A percentile compares a stretch with the other conserved stretches of the same genome.
Conservation (phyloP, 2,113 vertebrate species). For the Stigmatopora nigra region DNA sequence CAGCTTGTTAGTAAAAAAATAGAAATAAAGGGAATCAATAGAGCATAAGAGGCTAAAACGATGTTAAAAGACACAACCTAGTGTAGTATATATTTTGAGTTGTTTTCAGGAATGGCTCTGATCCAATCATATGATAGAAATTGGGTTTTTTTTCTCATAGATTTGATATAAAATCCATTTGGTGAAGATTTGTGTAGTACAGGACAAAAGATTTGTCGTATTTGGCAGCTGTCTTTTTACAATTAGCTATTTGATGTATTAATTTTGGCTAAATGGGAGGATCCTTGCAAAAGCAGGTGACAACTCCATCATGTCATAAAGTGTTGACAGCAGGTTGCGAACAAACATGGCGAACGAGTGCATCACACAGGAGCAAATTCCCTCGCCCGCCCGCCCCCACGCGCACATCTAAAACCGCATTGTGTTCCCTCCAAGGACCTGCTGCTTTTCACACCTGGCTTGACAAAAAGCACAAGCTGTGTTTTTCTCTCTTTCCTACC, state of each 20-base stretch:
- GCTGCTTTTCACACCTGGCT: conserved; percentile 38
- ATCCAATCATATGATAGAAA: too few species aligned
- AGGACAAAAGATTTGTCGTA: background rate
- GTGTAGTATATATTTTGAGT: too few species aligned
- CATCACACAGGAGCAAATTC: background rate
- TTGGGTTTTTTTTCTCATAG: too few species aligned
- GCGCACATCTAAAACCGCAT: conserved; percentile 2
- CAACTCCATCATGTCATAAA: background rate
- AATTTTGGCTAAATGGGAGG: background rate
- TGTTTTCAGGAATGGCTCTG: too few species aligned
- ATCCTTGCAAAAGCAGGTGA: background rate
- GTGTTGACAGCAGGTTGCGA: background rate
- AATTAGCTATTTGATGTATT: background rate
- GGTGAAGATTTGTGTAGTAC: too few species aligned
- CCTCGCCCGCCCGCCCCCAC: background rate
- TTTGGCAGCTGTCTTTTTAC: too few species aligned
- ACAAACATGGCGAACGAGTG: background rate
- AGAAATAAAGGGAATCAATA: conserved; percentile 20
- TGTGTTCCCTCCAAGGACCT: conserved; percentile 42
- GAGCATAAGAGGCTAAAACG: conserved; percentile 24
- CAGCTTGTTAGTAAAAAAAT: conserved; percentile 13
- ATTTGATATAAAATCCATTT: too few species aligned
- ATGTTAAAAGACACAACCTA: background rate
- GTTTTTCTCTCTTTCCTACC: conserved; percentile 6
- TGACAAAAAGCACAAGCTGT: conserved; percentile 23